A percentile compares a stretch with the other conserved stretches of the same genome.
Evolutionary conservation across 1,140 invertebrate species (phyloP).

Genomic region (Halictus rubicundus): DNA sequence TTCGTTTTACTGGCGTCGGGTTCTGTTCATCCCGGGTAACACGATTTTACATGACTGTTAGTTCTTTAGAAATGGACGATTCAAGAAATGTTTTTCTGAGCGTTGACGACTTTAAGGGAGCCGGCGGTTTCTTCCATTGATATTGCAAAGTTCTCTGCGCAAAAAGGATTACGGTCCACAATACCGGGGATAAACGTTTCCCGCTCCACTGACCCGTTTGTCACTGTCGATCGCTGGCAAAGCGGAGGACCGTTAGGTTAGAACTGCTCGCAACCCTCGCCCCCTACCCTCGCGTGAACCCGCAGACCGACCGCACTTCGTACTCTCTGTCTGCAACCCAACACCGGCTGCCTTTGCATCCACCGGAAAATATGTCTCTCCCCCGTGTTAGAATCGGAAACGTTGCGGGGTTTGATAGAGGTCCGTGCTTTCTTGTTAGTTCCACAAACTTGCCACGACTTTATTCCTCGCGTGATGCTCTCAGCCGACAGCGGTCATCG

Average conservation of each 20-base stretch:
- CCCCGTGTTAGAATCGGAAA: conserved; percentile 22
- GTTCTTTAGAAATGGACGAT: background rate
- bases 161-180: conserved; percentile 50
- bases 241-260: conserved; percentile 43
- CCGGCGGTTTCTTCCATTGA: conserved; percentile 19
- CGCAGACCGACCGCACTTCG: background rate
- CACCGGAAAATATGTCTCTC: conserved; percentile 37
- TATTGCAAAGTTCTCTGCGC: conserved; percentile 20
- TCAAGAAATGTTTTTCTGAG: conserved; percentile 15
- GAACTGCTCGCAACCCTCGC: conserved; percentile 17
- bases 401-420: background rate
- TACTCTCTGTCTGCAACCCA: conserved; percentile 19
- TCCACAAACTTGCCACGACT: background rate
- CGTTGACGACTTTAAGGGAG: background rate
- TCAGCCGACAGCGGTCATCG: too few species aligned
- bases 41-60: background rate
- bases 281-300: background rate
- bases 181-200: conserved; percentile 53
- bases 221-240: conserved; percentile 54
- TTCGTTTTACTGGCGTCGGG: too few species aligned
- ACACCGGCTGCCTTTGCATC: conserved; percentile 38
- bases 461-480: background rate
- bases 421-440: background rate
- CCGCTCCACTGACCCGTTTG: conserved; percentile 54
- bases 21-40: too few species aligned